Conservation (phyloP, 35 echinoderm and acorn worm species). For the Lytechinus pictus region DNA sequence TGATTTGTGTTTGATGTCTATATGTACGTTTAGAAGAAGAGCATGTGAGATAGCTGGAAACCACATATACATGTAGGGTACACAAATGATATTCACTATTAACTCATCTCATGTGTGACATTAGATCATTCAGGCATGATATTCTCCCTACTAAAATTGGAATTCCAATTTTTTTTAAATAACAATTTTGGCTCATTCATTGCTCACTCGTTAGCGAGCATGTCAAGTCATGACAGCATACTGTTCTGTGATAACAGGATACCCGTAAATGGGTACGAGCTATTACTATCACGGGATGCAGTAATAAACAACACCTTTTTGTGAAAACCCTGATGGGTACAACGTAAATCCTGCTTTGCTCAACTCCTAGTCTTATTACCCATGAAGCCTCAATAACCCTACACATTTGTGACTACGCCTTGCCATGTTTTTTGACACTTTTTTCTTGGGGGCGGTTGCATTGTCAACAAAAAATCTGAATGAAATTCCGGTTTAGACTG, state of each 20-base stretch:
- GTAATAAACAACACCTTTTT: constrained; percentile 26
- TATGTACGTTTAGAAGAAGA: too few relatives aligned
- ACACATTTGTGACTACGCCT: background rate
- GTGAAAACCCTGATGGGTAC: background rate
- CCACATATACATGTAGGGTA: too few relatives aligned
- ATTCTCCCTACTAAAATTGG: too few relatives aligned
- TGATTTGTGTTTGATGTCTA: too few relatives aligned
- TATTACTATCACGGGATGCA: constrained; percentile 10
- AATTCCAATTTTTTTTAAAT: too few relatives aligned
- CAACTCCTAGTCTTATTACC: background rate
- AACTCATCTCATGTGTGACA: background rate
- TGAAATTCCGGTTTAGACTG: too few relatives aligned
- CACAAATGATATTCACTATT: background rate
- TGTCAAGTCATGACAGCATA: background rate
- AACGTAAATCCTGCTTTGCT: background rate
- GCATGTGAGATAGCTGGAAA: too few relatives aligned
- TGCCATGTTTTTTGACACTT: background rate
- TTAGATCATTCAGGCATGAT: background rate
- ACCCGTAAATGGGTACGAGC: constrained; percentile 23
- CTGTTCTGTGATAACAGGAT: background rate
- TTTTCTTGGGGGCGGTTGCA: background rate
- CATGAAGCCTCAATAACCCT: background rate
- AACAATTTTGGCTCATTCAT: background rate
- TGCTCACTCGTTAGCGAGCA: background rate
- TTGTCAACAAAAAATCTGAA: background rate